Evolutionary conservation across 2,888 invertebrate species (phyloP), one percentile per base, ranked within the genome.

Genomic region (Idaea dimidiata): DNA sequence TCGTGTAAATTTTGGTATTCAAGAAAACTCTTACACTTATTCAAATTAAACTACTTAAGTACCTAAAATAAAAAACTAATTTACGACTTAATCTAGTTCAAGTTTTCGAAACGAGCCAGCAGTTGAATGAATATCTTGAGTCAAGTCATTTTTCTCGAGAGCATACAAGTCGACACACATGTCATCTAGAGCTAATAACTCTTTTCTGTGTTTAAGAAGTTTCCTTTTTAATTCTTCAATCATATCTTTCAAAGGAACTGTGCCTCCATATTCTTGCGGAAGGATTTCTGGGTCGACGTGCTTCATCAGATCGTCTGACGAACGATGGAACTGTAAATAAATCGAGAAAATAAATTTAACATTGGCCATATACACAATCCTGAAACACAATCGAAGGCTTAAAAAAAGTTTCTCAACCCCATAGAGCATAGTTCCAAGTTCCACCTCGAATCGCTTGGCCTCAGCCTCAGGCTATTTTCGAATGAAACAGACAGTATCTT

Each of bases 231-330:
- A 93, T 76, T 94, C 94, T 83, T 95, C 95, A 66, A 97, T 95
- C 96, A 98, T 97, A 60, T 97, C 96, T 32, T 93, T 93, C 60
- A 97, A 87, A 17, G 97, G 96, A 17, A 97, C 94, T 17, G 95
- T 95, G n/a, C 97, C 97, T 8, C 97, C 97, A 79, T 97, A 97
- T 86, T 98, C 97, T 83, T 96, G 95, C 0, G 97, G 97, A 68
- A 98, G 86, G 75, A 97, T 96, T 65, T 95, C 94, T 24, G 95
- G 94, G 80, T 97, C 94, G 7, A 97, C 93, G 72, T 95, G 94
- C 56, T 94, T 93, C 69, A 94, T 94, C 53, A 97, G 86, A n/a
- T 96, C 96, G 7, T 96, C 95, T 24, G 96, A 82, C 32, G 93
- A 94, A 77, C 96, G 95, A 82, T 97, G 96, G 66, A 97, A 94